These are phyloP conservation scores for Crossaster papposus DNA, from an alignment of 53 echinoderm and acorn worm species.

Conservation along the genomic window DNA sequence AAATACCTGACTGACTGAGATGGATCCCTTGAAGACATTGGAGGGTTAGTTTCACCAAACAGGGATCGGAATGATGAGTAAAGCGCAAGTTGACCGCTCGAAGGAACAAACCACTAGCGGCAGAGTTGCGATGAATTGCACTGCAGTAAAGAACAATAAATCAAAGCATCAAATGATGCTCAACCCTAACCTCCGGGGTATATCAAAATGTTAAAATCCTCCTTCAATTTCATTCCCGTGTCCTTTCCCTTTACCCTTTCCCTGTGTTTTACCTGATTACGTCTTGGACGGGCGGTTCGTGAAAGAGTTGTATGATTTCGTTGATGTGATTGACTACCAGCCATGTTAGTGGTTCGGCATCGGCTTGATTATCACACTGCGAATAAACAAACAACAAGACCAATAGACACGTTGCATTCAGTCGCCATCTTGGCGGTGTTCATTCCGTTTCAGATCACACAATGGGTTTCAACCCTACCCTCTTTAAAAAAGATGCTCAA, in stretches of 20 bases:
- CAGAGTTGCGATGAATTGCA: slow-evolving; percentile 98
- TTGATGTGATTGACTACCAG: slow-evolving; percentile 97
- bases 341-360: slow-evolving; percentile 96
- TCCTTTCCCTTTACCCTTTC: not conserved
- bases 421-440: too few species aligned
- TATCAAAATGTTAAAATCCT: too few species aligned
- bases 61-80: slow-evolving; percentile 73
- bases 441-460: slow-evolving; percentile 96
- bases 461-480: too few species aligned
- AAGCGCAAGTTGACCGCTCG: slow-evolving; percentile 92
- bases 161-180: not conserved
- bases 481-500: too few species aligned
- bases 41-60: slow-evolving; percentile 84
- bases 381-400: not conserved
- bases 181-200: too few species aligned
- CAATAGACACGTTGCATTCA: too few species aligned
- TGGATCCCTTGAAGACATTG: slow-evolving; percentile 91
- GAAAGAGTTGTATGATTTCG: slow-evolving; percentile 90
- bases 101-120: slow-evolving; percentile 93
- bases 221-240: too few species aligned
- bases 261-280: slow-evolving; percentile 80
- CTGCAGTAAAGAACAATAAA: slow-evolving; percentile 42
- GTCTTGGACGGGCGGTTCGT: slow-evolving; percentile 98
- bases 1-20: slow-evolving; percentile 78
- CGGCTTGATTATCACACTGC: slow-evolving; percentile 96